Evolutionary conservation across 1,140 invertebrate species (phyloP), one percentile per base, ranked within the genome.

Genomic region (Pseudomyrmex flavicornis): DNA sequence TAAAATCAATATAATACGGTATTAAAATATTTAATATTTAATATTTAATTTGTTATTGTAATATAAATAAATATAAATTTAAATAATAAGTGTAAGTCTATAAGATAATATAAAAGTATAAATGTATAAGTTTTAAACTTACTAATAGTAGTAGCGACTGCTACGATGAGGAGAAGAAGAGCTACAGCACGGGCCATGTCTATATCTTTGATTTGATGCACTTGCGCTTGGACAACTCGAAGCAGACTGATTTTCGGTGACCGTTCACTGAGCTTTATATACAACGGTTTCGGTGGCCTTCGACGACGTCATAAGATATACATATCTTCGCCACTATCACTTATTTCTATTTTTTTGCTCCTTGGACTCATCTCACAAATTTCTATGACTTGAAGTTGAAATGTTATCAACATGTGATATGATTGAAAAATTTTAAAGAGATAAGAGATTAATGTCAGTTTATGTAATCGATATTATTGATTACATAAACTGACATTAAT

Each of bases 151-250:
- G 8, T 80, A 4, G 8, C 61, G 0, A 88, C 22, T 22, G 52
- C 70, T n/a, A 84, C 86, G 46, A 85, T 15, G 26, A 87, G 8
- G 0, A 87, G 13, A 13, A 88, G 17, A 7, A 84, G 7, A 48
- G 58, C 12, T 9, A 61, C 9, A 2, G 22, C 52, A 1, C 86
- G 87, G 9, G 62, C 22, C 87, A 88, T 88, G 10, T 20, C 50
- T 35, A 15, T 84, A 7, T 44, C 2, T 62, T 50, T 12, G 35
- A 12, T 22, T 82, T 26, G 9, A 12, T 22, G 69, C 58, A n/a
- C 52, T 35, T 26, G 20, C 44, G 26, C n/a, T 68, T 15, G 15
- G 15, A 35, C 17, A 63, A 52, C 70, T 77, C 22, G 9, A 66
- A 10, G 13, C 61, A 13, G 20, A 84, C 20, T 87, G 56, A 22